Evolutionary conservation across 2,888 invertebrate genomes (phyloP), one percentile per base, ranked within the genome.

Genomic region (Ephialtes manifestator): DNA sequence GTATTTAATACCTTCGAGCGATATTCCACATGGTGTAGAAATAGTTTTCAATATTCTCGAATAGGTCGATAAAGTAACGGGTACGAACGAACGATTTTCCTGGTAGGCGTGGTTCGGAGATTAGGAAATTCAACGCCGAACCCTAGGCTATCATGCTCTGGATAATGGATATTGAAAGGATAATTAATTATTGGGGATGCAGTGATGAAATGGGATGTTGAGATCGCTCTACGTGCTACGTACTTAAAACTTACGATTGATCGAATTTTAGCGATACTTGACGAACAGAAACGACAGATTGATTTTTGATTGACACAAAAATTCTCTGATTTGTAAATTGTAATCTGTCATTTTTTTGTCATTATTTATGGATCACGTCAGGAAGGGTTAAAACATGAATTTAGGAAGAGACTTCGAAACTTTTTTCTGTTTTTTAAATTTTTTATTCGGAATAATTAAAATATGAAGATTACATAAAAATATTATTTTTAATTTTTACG

Each of bases 21-120:
- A 53, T 65, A 65, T 65, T 53, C 35, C 51, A 24, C 65, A 20
- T 35, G 51, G 8, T 65, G 11, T 65, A n/a, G 48, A 31, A 53
- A 28, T 35, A 39, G 51, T 24, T 76, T 51, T 75, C 39, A 39
- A 76, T 65, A 76, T 76, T 76, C 63, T 65, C 28, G 10, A 72
- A 60, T 58, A 20, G 24, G 58, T 15, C 72, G 53, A 72, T 58
- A 20, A 72, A 72, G 24, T 58, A 72, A 24, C 46, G 43, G 72
- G 43, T 31, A 58, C 43, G 43, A 72, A 20, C 35, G 24, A 72
- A 72, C 35, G 39, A 72, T 55, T 72, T 72, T 43, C 43, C 58
- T 5, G 8, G 24, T n/a, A 28, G 72, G 68, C 48, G 68, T 68
- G 68, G 46, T 24, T 4, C 39, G 13, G 20, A 11, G 43, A 72